phyloP scores from a whole-genome alignment of 1,140 invertebrate genomes.

The Calycopis cecrops region DNA sequence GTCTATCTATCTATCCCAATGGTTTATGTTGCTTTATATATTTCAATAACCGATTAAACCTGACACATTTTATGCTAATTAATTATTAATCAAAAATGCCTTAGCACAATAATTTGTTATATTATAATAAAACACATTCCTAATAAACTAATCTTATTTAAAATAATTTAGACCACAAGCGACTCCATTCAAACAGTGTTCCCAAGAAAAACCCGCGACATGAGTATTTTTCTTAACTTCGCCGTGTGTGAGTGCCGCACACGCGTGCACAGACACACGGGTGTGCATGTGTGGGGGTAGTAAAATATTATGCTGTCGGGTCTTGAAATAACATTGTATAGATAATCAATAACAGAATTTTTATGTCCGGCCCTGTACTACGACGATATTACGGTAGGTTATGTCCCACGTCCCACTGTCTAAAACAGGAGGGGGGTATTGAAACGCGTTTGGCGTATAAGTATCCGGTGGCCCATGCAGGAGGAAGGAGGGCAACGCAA shows the following conservation, averaged over 20 bases:
- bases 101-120: background rate
- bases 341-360: slow-evolving; percentile 72
- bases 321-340: slow-evolving; percentile 74
- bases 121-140: background rate
- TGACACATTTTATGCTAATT: too few species aligned
- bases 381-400: slow-evolving; percentile 37
- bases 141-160: background rate
- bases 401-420: slow-evolving; percentile 7
- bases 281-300: slow-evolving; percentile 47
- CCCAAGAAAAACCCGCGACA: slow-evolving; percentile 65
- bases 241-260: slow-evolving; percentile 31
- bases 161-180: background rate
- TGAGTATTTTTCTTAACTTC: slow-evolving; percentile 66
- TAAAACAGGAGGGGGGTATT: too few species aligned
- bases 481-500: too few species aligned
- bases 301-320: slow-evolving; percentile 73
- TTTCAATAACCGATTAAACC: too few species aligned
- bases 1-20: too few species aligned
- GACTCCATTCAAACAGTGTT: slow-evolving; percentile 38
- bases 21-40: too few species aligned
- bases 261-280: slow-evolving; percentile 24
- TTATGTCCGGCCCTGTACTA: slow-evolving; percentile 48
- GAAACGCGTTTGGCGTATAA: too few species aligned
- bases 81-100: too few species aligned
- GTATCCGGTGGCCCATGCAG: too few species aligned